A percentile compares a stretch with the other conserved stretches of the same genome.
These are phyloP conservation scores for Drosophila neotestacea DNA, from an alignment of 2,888 invertebrate species.

Conservation along the genomic window DNA sequence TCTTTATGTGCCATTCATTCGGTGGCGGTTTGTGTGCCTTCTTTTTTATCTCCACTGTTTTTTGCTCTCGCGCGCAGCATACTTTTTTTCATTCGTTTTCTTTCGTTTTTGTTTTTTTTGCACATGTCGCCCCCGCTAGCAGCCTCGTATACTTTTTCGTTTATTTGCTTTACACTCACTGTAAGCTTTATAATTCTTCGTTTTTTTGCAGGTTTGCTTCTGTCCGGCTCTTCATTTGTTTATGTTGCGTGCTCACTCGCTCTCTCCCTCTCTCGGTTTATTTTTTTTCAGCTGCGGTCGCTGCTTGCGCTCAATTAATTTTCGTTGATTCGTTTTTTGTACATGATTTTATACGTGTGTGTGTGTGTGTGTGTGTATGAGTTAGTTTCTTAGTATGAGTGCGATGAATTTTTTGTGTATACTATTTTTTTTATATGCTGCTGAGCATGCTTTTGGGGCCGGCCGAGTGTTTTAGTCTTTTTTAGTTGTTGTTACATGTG, in stretches of 20 bases:
- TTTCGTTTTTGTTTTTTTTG: constrained; percentile 31
- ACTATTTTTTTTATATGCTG: constrained; percentile 77
- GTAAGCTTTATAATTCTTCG: constrained; percentile 21
- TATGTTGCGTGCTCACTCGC: constrained; percentile 72
- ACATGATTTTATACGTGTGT: constrained; percentile 23
- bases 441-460: constrained; percentile 53
- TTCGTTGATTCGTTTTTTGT: constrained; percentile 79
- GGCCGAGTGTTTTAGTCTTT: constrained; percentile 37
- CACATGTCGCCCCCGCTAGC: constrained; percentile 53
- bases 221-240: constrained; percentile 69
- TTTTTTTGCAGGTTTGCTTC: constrained; percentile 48
- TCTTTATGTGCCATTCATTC: constrained; percentile 76
- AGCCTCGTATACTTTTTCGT: constrained; percentile 36
- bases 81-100: constrained; percentile 14
- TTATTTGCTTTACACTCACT: constrained; percentile 52
- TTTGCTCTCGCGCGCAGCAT: constrained; percentile 62
- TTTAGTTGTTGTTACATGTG: constrained; percentile 37
- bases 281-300: constrained; percentile 44
- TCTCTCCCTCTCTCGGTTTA: constrained; percentile 41
- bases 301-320: constrained; percentile 78
- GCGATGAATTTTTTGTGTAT: constrained; percentile 80
- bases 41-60: constrained; percentile 69
- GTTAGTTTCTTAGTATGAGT: constrained; percentile 17
- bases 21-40: constrained; percentile 68
- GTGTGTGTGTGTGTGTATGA: constrained; percentile 17